These are phyloP conservation scores for Enteromius treurensis DNA, from an alignment of 2,797 vertebrate species.

Conservation along the genomic window DNA sequence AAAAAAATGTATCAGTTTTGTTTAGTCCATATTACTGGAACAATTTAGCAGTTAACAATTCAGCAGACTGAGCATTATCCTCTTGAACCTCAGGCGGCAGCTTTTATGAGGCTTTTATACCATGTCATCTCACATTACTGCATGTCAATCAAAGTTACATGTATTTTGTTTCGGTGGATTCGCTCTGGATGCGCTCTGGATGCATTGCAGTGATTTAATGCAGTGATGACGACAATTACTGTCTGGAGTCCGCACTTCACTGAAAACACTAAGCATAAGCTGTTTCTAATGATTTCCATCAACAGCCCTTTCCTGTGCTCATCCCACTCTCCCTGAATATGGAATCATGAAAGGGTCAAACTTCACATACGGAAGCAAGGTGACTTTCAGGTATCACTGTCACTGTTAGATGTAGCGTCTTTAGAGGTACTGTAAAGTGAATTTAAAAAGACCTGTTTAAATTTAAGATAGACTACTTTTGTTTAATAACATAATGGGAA, in stretches of 20 bases:
- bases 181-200: not conserved
- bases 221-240: not conserved
- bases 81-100: not conserved
- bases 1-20: constrained; percentile 45
- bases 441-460: constrained; percentile 12
- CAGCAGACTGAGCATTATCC: constrained; percentile 37
- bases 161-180: not conserved
- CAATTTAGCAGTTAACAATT: not conserved
- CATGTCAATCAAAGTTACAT: not conserved
- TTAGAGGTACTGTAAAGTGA: constrained; percentile 30
- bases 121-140: not conserved
- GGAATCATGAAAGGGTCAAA: constrained; percentile 82
- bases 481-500: not conserved
- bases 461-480: not conserved
- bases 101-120: constrained; percentile 12
- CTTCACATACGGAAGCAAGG: constrained; percentile 92
- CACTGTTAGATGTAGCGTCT: constrained; percentile 60
- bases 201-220: not conserved
- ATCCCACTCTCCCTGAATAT: constrained; percentile 83
- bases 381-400: constrained; percentile 89
- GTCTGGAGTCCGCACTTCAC: not conserved
- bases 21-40: constrained; percentile 45
- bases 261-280: not conserved
- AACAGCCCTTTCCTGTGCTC: constrained; percentile 87
- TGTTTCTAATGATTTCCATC: not conserved